Evolutionary conservation across 2,888 invertebrate species (phyloP).

Genomic region (Gastrophysa polygoni): DNA sequence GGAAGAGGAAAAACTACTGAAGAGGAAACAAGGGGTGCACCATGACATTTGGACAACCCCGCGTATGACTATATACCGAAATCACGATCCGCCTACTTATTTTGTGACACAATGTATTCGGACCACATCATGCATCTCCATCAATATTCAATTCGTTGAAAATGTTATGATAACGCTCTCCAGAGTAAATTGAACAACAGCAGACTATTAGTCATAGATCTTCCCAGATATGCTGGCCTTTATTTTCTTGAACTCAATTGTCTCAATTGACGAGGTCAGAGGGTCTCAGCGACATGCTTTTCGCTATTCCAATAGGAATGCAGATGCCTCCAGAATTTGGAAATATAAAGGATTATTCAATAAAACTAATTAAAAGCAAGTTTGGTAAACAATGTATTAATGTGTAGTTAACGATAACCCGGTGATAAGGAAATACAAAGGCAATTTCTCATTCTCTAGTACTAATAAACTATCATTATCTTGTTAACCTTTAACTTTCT

Average conservation of each 20-base stretch:
- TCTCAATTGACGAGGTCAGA: neutral
- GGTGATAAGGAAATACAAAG: constrained; percentile 36
- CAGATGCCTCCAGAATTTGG: neutral
- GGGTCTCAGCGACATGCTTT: neutral
- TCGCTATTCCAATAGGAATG: neutral
- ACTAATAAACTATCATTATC: constrained; percentile 16
- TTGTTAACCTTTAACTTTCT: constrained; percentile 27
- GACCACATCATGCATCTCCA: no score
- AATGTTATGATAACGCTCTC: no score
- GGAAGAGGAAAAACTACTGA: no score
- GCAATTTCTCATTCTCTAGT: constrained; percentile 24
- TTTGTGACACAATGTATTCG: no score
- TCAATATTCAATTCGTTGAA: no score
- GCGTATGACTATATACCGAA: no score
- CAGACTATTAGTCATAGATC: neutral
- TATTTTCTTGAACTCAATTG: neutral
- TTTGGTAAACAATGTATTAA: constrained; percentile 27
- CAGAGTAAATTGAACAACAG: neutral
- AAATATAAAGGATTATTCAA: neutral
- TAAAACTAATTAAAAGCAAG: neutral
- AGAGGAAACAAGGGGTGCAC: no score
- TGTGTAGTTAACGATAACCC: constrained; percentile 39
- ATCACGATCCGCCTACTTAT: no score
- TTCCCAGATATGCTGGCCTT: neutral
- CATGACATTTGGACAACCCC: no score